Evolutionary conservation across 1,140 invertebrate species (phyloP), one percentile per base, ranked within the genome.

Genomic region (Megalonaias nervosa): DNA sequence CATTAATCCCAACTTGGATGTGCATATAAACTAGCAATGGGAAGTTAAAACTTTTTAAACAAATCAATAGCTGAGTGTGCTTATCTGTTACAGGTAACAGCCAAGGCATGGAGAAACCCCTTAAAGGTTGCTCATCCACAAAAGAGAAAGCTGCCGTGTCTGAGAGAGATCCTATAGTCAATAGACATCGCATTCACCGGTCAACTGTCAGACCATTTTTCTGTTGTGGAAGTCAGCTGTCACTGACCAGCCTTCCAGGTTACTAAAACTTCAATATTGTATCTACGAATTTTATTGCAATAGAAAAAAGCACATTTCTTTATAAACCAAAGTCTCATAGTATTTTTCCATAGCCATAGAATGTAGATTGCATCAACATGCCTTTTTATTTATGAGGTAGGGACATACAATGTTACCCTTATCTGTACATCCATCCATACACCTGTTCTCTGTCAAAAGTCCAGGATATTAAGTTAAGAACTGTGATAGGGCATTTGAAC

Each of bases 201-300:
- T 89, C 88, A 58, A 75, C 86, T 23, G 86, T 89, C 1, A 74
- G 88, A 60, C 88, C 88, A 67, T 89, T 89, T 71, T 86, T 89
- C 81, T 89, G 88, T 71, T 89, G 88, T 84, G 88, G 88, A 9
- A 88, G 86, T 74, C 87, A 89, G 72, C 55, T 89, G 1, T 89
- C 88, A 23, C 79, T 89, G 0, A 86, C 86, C 67, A 88, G 87
- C 38, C 73, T 84, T 21, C 61, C 76, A 21, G 83, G 76, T 78
- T 14, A 59, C 62, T 26, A 59, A 19, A 26, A 19, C 11, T 71
- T 71, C n/a, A 9, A 17, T 19, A 1, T 19, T 23, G 14, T 65
- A 23, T 68, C 13, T 31, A 26, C 26, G 1, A 31, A 26, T 55
- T 17, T 68, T 31, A 0, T 9, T 48, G 38, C 38, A 48, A 26